phyloP scores from a whole-genome alignment of 2,797 vertebrate genomes.

The Darevskia mixta region DNA sequence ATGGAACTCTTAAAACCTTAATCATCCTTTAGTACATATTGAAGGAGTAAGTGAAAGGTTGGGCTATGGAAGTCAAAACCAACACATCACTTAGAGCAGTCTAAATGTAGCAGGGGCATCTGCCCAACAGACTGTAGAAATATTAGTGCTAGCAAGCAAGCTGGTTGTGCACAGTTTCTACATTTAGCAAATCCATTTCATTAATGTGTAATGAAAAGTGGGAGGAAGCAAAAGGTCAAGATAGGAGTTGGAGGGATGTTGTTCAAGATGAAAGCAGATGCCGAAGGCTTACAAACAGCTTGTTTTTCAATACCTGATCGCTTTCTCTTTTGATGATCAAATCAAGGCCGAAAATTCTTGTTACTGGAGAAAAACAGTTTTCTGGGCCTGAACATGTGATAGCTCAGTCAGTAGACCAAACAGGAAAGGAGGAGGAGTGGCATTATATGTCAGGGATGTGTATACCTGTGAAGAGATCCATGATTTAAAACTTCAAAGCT shows the following conservation, averaged over 20 bases:
- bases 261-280: not conserved
- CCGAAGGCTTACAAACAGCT: not conserved
- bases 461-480: no score
- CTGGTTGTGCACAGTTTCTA: slow-evolving; percentile 8
- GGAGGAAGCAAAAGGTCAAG: not conserved
- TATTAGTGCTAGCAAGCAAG: slow-evolving; percentile 1
- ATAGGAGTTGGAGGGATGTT: not conserved
- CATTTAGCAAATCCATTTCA: slow-evolving; percentile 24
- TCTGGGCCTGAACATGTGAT: slow-evolving; percentile 17
- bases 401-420: no score
- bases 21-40: not conserved
- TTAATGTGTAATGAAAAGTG: slow-evolving; percentile 28
- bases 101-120: not conserved
- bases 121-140: slow-evolving; percentile 4
- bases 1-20: not conserved
- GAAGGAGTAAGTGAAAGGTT: not conserved
- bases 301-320: not conserved
- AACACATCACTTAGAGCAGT: not conserved
- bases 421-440: no score
- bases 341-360: not conserved
- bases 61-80: not conserved
- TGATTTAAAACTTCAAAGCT: no score
- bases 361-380: not conserved
- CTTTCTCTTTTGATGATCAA: not conserved
- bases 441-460: no score